These are phyloP conservation scores for Agrotis clavis DNA, from an alignment of 2,888 invertebrate genomes.

Conservation along the genomic window DNA sequence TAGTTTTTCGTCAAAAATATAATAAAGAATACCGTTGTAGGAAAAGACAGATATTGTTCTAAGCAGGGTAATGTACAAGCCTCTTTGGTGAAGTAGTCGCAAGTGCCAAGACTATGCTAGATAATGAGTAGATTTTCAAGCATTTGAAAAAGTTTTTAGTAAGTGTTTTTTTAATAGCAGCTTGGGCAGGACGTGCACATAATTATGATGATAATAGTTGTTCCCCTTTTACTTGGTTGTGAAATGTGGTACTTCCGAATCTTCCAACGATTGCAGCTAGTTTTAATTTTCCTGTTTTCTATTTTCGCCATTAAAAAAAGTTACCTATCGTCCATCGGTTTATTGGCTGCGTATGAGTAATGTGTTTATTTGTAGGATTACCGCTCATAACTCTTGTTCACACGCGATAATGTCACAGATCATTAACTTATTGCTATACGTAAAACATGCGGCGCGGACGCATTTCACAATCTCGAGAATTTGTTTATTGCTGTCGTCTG, in stretches of 20 bases:
- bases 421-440: slow-evolving; percentile 56
- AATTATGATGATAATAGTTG: no score
- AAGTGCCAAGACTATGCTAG: no score
- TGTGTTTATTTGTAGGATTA: slow-evolving; percentile 48
- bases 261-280: no score
- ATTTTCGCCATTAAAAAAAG: not conserved
- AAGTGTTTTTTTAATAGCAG: no score
- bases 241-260: no score
- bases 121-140: no score
- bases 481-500: slow-evolving; percentile 11
- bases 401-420: slow-evolving; percentile 59
- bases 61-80: not conserved
- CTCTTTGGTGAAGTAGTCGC: no score
- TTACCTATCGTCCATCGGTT: not conserved
- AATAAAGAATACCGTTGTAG: slow-evolving; percentile 36
- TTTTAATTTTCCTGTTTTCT: not conserved
- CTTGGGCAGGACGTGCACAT: no score
- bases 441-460: slow-evolving; percentile 45
- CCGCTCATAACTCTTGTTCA: slow-evolving; percentile 29
- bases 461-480: slow-evolving; percentile 46
- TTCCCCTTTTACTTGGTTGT: no score
- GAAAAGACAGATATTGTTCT: slow-evolving; percentile 25
- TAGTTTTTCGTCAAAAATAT: slow-evolving; percentile 42
- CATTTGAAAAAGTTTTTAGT: no score
- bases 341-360: slow-evolving; percentile 32